These are phyloP conservation scores for Boulengeromyrus knoepffleri DNA, from an alignment of 2,113 vertebrate species.

Conservation along the genomic window DNA sequence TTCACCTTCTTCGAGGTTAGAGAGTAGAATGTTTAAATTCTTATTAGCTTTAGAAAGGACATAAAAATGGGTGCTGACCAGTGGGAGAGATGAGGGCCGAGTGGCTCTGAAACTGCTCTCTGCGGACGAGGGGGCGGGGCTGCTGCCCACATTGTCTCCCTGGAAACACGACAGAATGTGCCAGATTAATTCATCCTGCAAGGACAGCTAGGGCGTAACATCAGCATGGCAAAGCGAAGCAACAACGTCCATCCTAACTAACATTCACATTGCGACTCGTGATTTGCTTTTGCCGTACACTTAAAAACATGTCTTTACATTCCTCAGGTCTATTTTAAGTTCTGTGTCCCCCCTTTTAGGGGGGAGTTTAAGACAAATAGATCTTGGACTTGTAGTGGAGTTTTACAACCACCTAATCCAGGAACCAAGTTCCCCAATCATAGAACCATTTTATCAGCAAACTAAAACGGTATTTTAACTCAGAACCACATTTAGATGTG, in stretches of 20 bases:
- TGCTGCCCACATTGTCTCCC: constrained; percentile 66
- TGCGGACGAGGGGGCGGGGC: constrained; percentile 65
- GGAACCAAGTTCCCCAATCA: background rate
- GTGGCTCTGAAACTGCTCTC: constrained; percentile 71
- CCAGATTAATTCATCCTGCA: background rate
- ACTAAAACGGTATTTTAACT: background rate
- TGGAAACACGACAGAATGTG: constrained; percentile 38
- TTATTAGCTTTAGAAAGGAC: background rate
- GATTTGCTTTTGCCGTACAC: background rate
- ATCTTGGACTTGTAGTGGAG: background rate
- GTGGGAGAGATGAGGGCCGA: constrained; percentile 64
- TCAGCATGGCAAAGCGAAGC: background rate
- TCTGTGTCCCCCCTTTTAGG: no score
- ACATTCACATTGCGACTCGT: background rate
- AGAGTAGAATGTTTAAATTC: background rate
- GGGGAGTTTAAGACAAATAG: background rate
- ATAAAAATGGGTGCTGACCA: constrained; percentile 54
- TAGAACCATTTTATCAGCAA: background rate
- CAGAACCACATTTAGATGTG: background rate
- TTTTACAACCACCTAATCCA: background rate
- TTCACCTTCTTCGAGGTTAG: background rate
- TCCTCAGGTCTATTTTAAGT: background rate
- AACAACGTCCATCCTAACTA: background rate
- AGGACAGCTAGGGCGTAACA: background rate
- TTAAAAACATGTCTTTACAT: background rate